Base-by-base conservation (phyloP, 2,113 vertebrate genomes). In the Myanophis thanlyinensis region DNA sequence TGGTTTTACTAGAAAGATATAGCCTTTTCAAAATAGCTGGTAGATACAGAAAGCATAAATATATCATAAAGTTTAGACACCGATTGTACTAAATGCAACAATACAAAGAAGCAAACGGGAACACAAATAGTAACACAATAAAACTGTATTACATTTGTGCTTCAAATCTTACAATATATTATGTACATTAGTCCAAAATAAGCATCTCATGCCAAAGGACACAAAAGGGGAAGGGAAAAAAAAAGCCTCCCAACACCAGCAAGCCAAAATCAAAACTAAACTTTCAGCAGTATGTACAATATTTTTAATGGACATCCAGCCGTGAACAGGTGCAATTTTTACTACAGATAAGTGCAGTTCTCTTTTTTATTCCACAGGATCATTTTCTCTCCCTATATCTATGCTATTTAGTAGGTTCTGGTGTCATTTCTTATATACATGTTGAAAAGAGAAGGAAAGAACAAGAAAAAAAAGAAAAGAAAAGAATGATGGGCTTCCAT, bases 81-180 rank as follows among this genome's bases (percentile, higher is more conserved):
- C 97, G 98, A 98, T 98, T 98, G 98, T 98, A 98, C 98, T 97
- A 98, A 98, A 97, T 98, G 97, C 97, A 98, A 98, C 98, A 97
- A 97, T 98, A 98, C 98, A 98, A 98, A 98, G 97, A 97, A 97
- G 97, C 97, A 96, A 98, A 98, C 97, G 94, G 84, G 97, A 97
- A 98, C 98, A 97, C 98, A 97, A 98, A 97, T 96, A 95, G 98
- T 98, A 99, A 99, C 98, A 99, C 99, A 99, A 99, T 99, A 99
- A 99, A 99, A 99, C 98, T 99, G 98, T 99, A 99, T 99, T 99
- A 98, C 99, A 98, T 99, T 99, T 99, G 99, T 99, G 98, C 98
- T 98, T 99, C 98, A 98, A 98, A 98, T 98, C 98, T 99, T 98
- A 99, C 99, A 99, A 98, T 99, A 98, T 98, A 97, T 97, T 99